Evolutionary conservation across 2,797 vertebrate genomes (phyloP).

Genomic region (Poecilia picta): DNA sequence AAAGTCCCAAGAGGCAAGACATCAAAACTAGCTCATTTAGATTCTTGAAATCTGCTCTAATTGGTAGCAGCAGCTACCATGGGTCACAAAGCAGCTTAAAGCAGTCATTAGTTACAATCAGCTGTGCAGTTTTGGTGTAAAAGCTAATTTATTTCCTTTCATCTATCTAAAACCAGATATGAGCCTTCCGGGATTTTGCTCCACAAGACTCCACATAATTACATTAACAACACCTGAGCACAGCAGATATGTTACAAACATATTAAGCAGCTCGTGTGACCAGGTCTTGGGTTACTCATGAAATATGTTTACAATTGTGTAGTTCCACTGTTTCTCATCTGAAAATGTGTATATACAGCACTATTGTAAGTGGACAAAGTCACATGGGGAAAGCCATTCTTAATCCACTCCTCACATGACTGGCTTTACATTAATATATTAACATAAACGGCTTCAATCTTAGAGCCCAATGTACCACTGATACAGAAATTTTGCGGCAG

Average conservation of each 20-base stretch:
- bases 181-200: not conserved
- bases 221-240: not conserved
- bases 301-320: not conserved
- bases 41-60: slow-evolving; percentile 31
- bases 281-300: not conserved
- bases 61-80: slow-evolving; percentile 23
- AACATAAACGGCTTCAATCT: not conserved
- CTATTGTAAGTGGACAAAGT: not conserved
- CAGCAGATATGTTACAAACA: not conserved
- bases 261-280: not conserved
- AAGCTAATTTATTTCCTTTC: not conserved
- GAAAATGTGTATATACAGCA: not conserved
- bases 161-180: slow-evolving; percentile 1
- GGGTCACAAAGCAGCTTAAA: slow-evolving; percentile 16
- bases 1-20: slow-evolving; percentile 4
- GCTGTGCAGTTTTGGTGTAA: not conserved
- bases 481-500: not conserved
- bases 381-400: too few species aligned
- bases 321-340: not conserved
- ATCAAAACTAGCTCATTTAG: slow-evolving; percentile 17
- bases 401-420: not conserved
- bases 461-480: too few species aligned
- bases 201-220: not conserved
- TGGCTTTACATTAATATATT: not conserved
- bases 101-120: slow-evolving; percentile 26